Base-by-base conservation (phyloP, 2,888 invertebrate species). In the Sinotaia quadrata region DNA sequence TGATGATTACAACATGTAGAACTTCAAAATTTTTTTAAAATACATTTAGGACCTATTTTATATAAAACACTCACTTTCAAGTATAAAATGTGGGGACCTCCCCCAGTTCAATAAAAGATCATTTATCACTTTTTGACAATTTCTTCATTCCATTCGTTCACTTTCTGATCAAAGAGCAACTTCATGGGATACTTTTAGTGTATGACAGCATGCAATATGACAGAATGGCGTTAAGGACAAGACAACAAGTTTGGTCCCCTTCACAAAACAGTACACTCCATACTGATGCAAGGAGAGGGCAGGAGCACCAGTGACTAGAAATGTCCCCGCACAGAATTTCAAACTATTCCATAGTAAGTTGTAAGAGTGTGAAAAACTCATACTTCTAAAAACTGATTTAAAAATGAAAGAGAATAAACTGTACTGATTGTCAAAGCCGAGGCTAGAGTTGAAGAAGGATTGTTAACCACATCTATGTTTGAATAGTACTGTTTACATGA, bases 181-280 rank as follows among this genome's bases (percentile, higher is more conserved):
- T n/a, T 18, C 1, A 24, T 47, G n/a, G n/a, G 18, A 47, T 21
- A 47, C 47, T 47, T n/a, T 24, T 47, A 12, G 47, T 21, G 7
- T 15, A 41, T 18, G 41, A 41, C 8, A 47, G 47, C 47, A 18
- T 47, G 47, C 47, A 47, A n/a, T 47, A 47, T 47, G 47, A 47
- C 24, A 47, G n/a, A 47, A n/a, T 47, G 47, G 21, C n/a, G 47
- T 37, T 44, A 21, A 33, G 33, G 65, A 65, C 65, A 29, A 44
- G 29, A 65, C 31, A 65, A 52, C 65, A 65, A 41, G 18, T 41
- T 58, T 65, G 54, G 65, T 54, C 54, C 65, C 65, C 65, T 54
- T 52, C 31, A 52, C 52, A 54, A 37, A 41, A 54, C 54, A 54
- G 41, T 54, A 41, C 65, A 65, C 65, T 65, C 65, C 56, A 36